Evolutionary conservation across 1,140 invertebrate genomes (phyloP).

Genomic region (Drosophila mayri): DNA sequence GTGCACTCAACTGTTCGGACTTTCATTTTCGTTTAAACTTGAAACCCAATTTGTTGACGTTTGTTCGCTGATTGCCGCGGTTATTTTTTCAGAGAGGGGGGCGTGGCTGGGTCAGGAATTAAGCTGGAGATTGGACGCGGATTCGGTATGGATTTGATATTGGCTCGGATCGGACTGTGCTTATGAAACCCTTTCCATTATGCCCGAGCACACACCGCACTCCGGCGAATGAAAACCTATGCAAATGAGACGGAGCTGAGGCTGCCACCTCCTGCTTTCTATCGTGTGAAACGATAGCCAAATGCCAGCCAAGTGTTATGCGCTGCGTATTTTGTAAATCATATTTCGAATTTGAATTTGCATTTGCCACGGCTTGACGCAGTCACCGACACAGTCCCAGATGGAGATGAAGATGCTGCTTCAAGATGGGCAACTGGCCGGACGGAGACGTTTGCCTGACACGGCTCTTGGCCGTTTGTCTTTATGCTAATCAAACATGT

Average conservation of each 20-base stretch:
- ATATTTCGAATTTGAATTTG: slow-evolving; percentile 62
- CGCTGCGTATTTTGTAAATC: slow-evolving; percentile 66
- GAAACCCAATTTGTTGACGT: slow-evolving; percentile 8
- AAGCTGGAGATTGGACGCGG: slow-evolving; percentile 7
- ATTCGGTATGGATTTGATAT: slow-evolving; percentile 4
- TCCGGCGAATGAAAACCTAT: slow-evolving; percentile 35
- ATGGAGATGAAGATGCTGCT: slow-evolving; percentile 4
- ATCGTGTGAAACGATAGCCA: slow-evolving; percentile 47
- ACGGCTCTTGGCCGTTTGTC: slow-evolving; percentile 29
- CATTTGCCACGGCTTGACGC: slow-evolving; percentile 37
- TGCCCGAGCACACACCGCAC: slow-evolving; percentile 6
- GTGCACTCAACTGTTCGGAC: slow-evolving; percentile 1
- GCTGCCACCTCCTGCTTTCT: slow-evolving; percentile 62
- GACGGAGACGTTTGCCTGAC: slow-evolving; percentile 37
- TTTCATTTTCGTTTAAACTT: slow-evolving; percentile 57
- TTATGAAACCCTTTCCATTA: slow-evolving; percentile 70
- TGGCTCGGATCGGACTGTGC: slow-evolving; percentile 23
- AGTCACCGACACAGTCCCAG: slow-evolving; percentile 6
- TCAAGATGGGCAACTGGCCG: slow-evolving; percentile 18
- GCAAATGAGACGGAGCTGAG: slow-evolving; percentile 41
- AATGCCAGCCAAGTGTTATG: slow-evolving; percentile 34
- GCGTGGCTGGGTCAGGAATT: slow-evolving; percentile 32
- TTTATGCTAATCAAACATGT: slow-evolving; percentile 72
- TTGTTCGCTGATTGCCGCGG: slow-evolving; percentile 1
- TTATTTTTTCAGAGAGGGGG: neutral